A percentile compares a stretch with the other conserved stretches of the same genome.
phyloP scores from a whole-genome alignment of 2,797 vertebrate species.

The Podarcis lilfordi region DNA sequence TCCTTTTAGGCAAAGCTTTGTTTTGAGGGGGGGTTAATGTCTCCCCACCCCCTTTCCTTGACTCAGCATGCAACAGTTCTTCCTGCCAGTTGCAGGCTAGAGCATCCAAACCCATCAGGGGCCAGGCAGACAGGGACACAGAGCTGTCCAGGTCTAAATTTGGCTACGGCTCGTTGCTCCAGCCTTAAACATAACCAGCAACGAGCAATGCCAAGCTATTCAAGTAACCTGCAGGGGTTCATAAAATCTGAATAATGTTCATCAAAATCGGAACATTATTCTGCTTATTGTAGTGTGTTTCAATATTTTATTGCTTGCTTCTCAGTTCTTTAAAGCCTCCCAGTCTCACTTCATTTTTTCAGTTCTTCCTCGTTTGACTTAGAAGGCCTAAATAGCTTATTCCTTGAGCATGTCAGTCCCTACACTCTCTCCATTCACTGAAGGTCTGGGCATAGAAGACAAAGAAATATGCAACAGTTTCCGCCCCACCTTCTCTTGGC shows the following conservation, averaged over 20 bases:
- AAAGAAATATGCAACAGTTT: neutral
- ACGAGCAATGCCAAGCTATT: constrained; percentile 55
- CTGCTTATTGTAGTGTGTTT: constrained; percentile 23
- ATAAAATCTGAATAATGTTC: constrained; percentile 20
- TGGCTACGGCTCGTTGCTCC: neutral
- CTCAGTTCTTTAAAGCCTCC: neutral
- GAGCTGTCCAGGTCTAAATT: neutral
- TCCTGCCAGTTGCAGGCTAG: neutral
- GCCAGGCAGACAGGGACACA: neutral
- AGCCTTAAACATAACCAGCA: constrained; percentile 50
- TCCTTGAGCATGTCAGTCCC: neutral
- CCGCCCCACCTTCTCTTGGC: neutral
- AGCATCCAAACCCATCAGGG: neutral
- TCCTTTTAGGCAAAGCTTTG: constrained; percentile 2
- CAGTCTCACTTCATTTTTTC: neutral
- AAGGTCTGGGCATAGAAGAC: neutral
- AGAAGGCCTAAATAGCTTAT: neutral
- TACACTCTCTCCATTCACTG: neutral
- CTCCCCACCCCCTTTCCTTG: neutral
- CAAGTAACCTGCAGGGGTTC: constrained; percentile 32
- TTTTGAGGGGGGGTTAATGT: neutral
- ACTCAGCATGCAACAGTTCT: neutral
- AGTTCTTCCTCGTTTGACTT: neutral
- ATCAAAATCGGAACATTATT: constrained; percentile 53
- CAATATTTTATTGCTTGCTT: constrained; percentile 33